Evolutionary conservation across 2,797 vertebrate genomes (phyloP), one percentile per base, ranked within the genome.

Genomic region (Centropyge bicolor): DNA sequence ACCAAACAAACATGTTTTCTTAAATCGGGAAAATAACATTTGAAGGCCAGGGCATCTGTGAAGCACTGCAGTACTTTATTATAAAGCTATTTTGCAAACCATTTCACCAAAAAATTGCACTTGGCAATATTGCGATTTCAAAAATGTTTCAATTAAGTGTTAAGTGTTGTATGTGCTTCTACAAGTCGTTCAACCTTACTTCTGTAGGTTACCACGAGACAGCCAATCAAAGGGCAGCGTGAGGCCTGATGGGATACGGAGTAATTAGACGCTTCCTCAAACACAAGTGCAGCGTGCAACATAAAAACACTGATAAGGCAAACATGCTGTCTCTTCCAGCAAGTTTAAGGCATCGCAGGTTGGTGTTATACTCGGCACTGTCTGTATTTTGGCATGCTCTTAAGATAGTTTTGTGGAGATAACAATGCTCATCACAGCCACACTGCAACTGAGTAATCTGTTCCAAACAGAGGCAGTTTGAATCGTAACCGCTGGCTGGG

Each of bases 141-240:
- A 31, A 2, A 31, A 31, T 31, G 4, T 31, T 31, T 31, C 27
- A 31, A 31, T 31, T 31, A 31, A 31, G n/a, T n/a, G n/a, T n/a
- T n/a, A n/a, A n/a, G n/a, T n/a, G 48, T 41, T 78, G 56, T 24
- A 36, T 74, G 62, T 63, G 52, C 63, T 59, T 80, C 63, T 48
- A 43, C 88, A 84, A 91, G 74, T 84, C 80, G 86, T 70, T 93
- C 80, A 90, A 86, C 85, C 80, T 81, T 88, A n/a, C n/a, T n/a
- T 87, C 68, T 74, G 51, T 56, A 84, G 83, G 65, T 72, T 88
- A 78, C 86, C 63, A 20, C 20, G 57, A 93, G 82, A 92, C 76
- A 85, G 68, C 78, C 78, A 91, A 91, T 74, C 78, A 81, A 35
- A 82, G 88, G 82, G 66, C 84, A 89, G 38, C 72, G 80, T 0